Base-by-base conservation (phyloP, 2,113 vertebrate species). In the Poeciliopsis turrubarensis region DNA sequence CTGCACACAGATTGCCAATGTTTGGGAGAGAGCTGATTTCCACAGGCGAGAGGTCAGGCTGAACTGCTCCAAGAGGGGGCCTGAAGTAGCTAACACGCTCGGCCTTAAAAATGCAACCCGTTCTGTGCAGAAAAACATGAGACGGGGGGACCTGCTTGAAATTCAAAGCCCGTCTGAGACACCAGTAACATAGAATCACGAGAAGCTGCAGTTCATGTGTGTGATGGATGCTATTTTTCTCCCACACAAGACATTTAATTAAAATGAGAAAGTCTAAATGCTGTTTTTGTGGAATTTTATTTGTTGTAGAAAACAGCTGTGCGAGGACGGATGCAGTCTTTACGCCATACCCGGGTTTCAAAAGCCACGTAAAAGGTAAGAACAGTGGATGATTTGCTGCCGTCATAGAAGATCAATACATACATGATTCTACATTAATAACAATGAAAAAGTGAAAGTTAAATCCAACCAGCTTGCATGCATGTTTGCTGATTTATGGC, bases 281-380 rank as follows among this genome's bases (percentile, higher is more conserved):
- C 19, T 29, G 32, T 75, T 66, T 77, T 60, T 68, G 63, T 75
- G 13, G 64, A 10, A 64, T 80, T 60, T 85, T 69, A 61, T 90
- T 86, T 72, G 89, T 60, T 87, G 84, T 89, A 98, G 98, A 99
- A 93, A 96, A 99, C 87, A 99, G 98, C 93, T 99, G 98, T 95
- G 98, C 98, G 86, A 96, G 98, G 94, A 99, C 98, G 67, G 98
- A 99, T 88, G 98, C 98, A 0, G 89, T 99, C 89, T 99, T 99
- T 88, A 99, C 98, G 61, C 98, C 98, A 14, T 98, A 96, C 73
- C 98, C 98, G 22, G 98, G 98, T 89, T 98, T 97, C 92, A 99
- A 97, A 95, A 99, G 98, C 92, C 98, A 99, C 25, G 95, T 99
- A 61, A 99, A 97, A 93, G 97, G 98, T 99, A 89, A 85, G 78